Conservation (phyloP, 2,113 vertebrate species). For the Alligator mississippiensis region DNA sequence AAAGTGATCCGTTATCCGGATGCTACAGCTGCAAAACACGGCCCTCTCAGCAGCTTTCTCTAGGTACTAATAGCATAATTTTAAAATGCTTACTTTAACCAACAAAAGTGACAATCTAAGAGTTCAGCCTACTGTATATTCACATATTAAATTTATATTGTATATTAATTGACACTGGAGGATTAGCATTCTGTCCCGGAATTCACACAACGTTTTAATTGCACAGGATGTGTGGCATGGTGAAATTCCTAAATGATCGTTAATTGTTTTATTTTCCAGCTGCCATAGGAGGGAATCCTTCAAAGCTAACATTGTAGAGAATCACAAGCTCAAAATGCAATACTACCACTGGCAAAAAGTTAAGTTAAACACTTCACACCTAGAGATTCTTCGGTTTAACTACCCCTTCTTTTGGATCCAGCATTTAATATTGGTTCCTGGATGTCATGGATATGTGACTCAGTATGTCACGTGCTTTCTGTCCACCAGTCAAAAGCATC, state of each 20-base stretch:
- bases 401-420: neutral
- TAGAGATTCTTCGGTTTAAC: neutral
- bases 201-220: accelerated
- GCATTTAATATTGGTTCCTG: accelerated
- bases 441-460: accelerated
- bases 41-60: neutral
- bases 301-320: neutral
- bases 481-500: neutral
- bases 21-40: neutral
- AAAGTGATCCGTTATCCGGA: constrained; percentile 33
- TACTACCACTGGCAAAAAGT: accelerated
- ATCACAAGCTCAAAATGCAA: neutral
- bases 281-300: neutral
- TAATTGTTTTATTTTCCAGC: neutral
- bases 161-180: neutral
- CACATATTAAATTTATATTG: neutral
- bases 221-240: accelerated
- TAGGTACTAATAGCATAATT: neutral
- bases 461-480: neutral
- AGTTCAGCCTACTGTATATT: neutral
- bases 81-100: neutral
- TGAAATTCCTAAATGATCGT: neutral
- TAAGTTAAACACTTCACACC: neutral
- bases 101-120: neutral
- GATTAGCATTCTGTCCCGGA: accelerated